Evolutionary conservation across 2,797 vertebrate genomes (phyloP).

Genomic region (Sebastes elongatus): DNA sequence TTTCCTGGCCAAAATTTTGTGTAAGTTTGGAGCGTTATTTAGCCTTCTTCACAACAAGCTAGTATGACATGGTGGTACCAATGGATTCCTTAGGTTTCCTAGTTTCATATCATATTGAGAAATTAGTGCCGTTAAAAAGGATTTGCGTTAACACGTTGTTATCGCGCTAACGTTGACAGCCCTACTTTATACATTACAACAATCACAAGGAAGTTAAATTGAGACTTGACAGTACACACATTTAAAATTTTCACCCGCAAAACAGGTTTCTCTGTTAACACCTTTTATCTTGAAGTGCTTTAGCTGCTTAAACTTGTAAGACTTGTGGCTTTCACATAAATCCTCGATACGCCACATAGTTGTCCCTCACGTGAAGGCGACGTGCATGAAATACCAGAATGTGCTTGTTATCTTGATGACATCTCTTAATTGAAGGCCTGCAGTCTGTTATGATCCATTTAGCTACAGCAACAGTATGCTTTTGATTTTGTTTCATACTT

Average conservation of each 20-base stretch:
- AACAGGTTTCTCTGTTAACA: neutral
- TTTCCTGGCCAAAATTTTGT: too few relatives aligned
- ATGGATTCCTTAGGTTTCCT: too few relatives aligned
- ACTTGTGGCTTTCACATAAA: slow-evolving; percentile 12
- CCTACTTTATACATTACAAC: neutral
- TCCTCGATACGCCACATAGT: neutral
- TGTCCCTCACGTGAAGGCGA: neutral
- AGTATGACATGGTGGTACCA: too few relatives aligned
- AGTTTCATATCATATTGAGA: too few relatives aligned
- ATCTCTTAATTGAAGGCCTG: neutral
- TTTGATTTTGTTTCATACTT: neutral
- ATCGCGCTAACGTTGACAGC: too few relatives aligned
- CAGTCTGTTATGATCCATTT: neutral
- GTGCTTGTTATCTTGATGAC: neutral
- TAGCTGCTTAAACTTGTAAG: slow-evolving; percentile 20
- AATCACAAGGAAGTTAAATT: neutral
- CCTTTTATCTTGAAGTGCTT: neutral
- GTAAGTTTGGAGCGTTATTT: too few relatives aligned
- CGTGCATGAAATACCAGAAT: neutral
- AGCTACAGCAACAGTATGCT: neutral
- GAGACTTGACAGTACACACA: neutral
- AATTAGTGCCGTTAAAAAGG: too few relatives aligned
- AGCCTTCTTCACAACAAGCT: too few relatives aligned
- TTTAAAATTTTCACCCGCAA: neutral
- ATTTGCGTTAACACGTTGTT: too few relatives aligned